phyloP scores from a whole-genome alignment of 2,888 invertebrate species.

The Diploptera punctata region DNA sequence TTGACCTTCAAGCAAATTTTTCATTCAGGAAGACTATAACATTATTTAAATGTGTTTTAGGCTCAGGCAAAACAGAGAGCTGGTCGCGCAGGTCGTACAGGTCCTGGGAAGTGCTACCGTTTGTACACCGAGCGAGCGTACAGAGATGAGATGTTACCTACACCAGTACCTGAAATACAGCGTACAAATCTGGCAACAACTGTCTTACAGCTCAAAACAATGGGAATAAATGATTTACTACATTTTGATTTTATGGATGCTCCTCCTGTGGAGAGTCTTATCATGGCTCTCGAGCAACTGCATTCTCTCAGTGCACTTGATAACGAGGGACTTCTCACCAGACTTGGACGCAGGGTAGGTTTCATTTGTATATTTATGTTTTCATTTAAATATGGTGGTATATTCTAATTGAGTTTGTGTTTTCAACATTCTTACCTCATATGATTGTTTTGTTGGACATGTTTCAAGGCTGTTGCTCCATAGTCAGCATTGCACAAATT shows the following conservation, averaged over 20 bases:
- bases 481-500: too few relatives aligned
- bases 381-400: too few relatives aligned
- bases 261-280: constrained; percentile 96
- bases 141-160: constrained; percentile 97
- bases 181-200: constrained; percentile 97
- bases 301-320: constrained; percentile 97
- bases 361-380: too few relatives aligned
- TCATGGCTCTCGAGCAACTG: constrained; percentile 96
- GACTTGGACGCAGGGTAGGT: constrained; percentile 75
- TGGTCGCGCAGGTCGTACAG: constrained; percentile 96
- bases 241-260: constrained; percentile 99
- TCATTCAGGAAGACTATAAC: too few relatives aligned
- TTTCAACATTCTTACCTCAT: too few relatives aligned
- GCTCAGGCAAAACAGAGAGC: constrained; percentile 98
- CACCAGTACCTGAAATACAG: constrained; percentile 98
- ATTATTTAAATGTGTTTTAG: constrained; percentile 52
- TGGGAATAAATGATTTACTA: constrained; percentile 98
- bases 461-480: too few relatives aligned
- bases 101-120: constrained; percentile 96
- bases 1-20: too few relatives aligned
- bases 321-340: constrained; percentile 86
- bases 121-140: constrained; percentile 98
- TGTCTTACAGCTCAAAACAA: constrained; percentile 93
- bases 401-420: too few relatives aligned
- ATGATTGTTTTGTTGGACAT: too few relatives aligned